Evolutionary conservation across 92 coral and sea anemone species (phyloP), one percentile per base, ranked within the genome.

Genomic region (Zoanthus sansibaricus): DNA sequence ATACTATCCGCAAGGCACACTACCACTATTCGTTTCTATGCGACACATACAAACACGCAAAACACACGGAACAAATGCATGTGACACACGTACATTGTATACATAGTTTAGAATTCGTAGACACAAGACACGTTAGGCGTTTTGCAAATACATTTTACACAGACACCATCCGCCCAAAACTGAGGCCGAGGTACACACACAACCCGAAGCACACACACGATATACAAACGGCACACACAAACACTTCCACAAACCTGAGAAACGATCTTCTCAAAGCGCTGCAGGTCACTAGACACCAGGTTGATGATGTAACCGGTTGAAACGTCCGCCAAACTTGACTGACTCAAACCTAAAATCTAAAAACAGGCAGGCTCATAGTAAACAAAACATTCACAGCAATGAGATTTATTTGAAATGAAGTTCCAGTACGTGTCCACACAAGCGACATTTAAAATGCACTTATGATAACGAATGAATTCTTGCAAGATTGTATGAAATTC

Each of bases 231-330:
- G 11, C 74, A 9, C 4, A 31, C 46, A 30, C 74, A 25, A 17
- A 33, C 76, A 67, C 25, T 6, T 6, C 9, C 67, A 59, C 83
- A 37, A 0, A 79, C 84, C 84, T 79, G 74, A 3, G 58, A 44
- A 17, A 89, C 85, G 11, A 92, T 86, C 21, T 33, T 67, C 13
- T 94, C 97, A 82, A 94, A 94, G 46, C 97, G 93, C 78, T 94
- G 97, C 7, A 90, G 83, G 76, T 94, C 97, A 67, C 92, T 73
- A 3, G 97, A 90, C 72, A 94, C 86, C 66, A 91, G 90, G 82
- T 94, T 93, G 83, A 94, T 91, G 69, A 94, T 51, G 72, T 84
- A 82, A 51, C 97, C 97, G 72, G 93, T 83, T 52, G 97, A 87
- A 11, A 94, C 88, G 17, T 90, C 59, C 8, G 94, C 84, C 54